Conservation (phyloP, 2,888 invertebrate species). For the Athrips mouffetella region DNA sequence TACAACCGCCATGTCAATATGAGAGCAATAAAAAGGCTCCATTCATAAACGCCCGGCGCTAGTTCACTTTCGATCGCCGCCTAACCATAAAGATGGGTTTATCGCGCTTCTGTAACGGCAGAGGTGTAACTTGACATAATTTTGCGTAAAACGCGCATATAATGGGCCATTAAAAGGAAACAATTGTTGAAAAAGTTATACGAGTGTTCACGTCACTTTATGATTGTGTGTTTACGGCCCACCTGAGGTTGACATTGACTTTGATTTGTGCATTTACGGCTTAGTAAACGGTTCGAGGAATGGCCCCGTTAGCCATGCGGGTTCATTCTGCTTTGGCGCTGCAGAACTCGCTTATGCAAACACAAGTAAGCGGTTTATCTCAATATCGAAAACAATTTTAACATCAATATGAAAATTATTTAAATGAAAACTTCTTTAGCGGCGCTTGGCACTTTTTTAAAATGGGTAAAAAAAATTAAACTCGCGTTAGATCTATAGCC, state of each 20-base stretch:
- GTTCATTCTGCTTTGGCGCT: neutral
- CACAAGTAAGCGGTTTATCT: neutral
- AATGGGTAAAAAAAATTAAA: too few relatives aligned
- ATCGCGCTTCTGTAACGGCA: constrained; percentile 70
- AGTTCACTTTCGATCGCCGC: constrained; percentile 70
- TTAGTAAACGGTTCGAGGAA: constrained; percentile 60
- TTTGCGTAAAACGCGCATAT: constrained; percentile 76
- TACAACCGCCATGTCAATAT: constrained; percentile 68
- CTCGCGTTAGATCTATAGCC: too few relatives aligned
- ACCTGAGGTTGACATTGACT: constrained; percentile 77
- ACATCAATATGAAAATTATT: too few relatives aligned
- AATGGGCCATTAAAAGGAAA: constrained; percentile 77
- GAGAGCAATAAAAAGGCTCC: constrained; percentile 71
- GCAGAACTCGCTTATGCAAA: neutral
- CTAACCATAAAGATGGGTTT: constrained; percentile 75
- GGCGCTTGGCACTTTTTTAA: too few relatives aligned
- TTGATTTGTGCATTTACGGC: constrained; percentile 74
- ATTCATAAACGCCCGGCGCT: constrained; percentile 67
- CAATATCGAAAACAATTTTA: neutral
- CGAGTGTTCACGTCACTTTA: constrained; percentile 75
- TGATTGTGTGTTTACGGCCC: constrained; percentile 74
- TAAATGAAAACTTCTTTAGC: too few relatives aligned
- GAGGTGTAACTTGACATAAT: constrained; percentile 77
- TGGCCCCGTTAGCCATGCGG: constrained; percentile 36
- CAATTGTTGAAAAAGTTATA: constrained; percentile 79